These are phyloP conservation scores for Vicugna pacos DNA, from an alignment of 2,113 vertebrate species.

Conservation along the genomic window DNA sequence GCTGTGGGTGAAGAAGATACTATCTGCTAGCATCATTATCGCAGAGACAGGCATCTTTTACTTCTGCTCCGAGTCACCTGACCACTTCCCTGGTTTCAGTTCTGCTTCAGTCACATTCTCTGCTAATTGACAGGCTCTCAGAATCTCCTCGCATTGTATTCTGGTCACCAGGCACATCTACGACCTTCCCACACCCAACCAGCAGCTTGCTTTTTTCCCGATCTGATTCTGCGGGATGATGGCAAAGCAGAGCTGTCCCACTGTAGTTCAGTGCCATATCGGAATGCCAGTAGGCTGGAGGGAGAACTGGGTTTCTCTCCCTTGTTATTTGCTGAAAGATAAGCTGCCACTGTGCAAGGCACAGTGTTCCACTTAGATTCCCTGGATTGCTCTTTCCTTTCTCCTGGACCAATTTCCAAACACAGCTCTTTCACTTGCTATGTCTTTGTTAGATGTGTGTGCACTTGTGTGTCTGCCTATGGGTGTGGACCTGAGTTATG, in stretches of 20 bases:
- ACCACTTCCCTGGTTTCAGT: background rate
- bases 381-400: background rate
- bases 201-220: background rate
- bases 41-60: background rate
- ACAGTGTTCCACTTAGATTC: too few species aligned
- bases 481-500: background rate
- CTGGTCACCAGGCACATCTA: background rate
- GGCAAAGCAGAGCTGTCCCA: background rate
- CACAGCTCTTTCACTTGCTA: background rate
- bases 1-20: background rate
- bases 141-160: background rate
- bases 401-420: background rate
- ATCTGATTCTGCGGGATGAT: background rate
- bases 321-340: background rate
- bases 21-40: background rate
- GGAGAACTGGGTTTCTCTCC: background rate
- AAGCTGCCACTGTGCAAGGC: background rate
- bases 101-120: background rate
- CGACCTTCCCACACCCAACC: background rate
- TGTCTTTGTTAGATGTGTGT: background rate
- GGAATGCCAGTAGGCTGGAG: rapidly evolving
- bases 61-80: background rate
- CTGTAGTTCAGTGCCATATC: background rate
- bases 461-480: rapidly evolving
- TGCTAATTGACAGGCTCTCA: background rate